phyloP scores from a whole-genome alignment of 2,888 invertebrate genomes.

The Pollenia griseotomentosa region DNA sequence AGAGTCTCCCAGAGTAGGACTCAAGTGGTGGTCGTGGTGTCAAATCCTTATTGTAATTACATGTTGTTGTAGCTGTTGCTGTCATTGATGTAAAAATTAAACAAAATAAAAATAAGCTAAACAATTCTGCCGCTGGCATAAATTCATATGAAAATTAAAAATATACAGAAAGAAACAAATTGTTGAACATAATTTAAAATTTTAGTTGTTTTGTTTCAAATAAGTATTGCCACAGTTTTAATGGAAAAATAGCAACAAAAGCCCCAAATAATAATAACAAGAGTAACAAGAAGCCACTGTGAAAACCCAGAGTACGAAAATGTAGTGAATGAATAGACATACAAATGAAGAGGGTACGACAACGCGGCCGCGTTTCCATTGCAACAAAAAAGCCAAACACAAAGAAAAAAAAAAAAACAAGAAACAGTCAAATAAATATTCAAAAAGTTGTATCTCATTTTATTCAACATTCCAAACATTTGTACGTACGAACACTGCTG shows the following conservation, averaged over 20 bases:
- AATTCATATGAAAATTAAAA: slow-evolving; percentile 39
- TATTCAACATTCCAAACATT: slow-evolving; percentile 31
- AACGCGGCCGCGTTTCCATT: slow-evolving; percentile 1
- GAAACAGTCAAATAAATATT: slow-evolving; percentile 37
- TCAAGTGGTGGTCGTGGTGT: slow-evolving; percentile 62
- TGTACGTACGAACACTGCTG: slow-evolving; percentile 3
- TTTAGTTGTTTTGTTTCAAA: slow-evolving; percentile 35
- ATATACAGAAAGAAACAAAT: slow-evolving; percentile 19
- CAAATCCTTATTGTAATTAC: slow-evolving; percentile 48
- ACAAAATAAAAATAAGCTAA: slow-evolving; percentile 17
- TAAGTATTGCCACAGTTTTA: slow-evolving; percentile 45
- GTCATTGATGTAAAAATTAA: slow-evolving; percentile 5
- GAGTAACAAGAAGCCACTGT: not conserved
- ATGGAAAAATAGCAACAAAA: not conserved
- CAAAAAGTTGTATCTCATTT: slow-evolving; percentile 21
- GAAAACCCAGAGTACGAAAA: not conserved
- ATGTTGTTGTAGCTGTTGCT: slow-evolving; percentile 17
- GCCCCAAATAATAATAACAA: not conserved
- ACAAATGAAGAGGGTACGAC: not conserved
- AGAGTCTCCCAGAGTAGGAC: slow-evolving; percentile 33
- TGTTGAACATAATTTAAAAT: slow-evolving; percentile 19
- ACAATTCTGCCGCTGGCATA: slow-evolving; percentile 49
- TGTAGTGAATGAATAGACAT: not conserved
- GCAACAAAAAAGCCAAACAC: not conserved
- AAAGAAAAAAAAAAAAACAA: not conserved